Percentiles rank a stretch among this genome's conserved stretches.
phyloP scores from a whole-genome alignment of 1,140 invertebrate genomes.

The Caerostris extrusa region DNA sequence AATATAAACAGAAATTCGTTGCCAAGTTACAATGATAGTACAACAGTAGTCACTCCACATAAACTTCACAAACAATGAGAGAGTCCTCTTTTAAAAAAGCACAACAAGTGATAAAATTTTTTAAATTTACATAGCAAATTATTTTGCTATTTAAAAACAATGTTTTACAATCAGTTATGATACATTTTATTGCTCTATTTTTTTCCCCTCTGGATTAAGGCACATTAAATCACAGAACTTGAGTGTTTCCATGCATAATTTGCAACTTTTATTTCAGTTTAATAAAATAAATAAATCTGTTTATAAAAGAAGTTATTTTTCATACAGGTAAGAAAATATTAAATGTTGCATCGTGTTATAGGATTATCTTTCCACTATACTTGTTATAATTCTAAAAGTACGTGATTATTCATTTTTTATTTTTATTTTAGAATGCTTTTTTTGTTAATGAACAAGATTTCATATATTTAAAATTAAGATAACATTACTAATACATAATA shows the following conservation, averaged over 20 bases:
- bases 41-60: slow-evolving; percentile 41
- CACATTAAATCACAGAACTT: slow-evolving; percentile 54
- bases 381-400: too few species aligned
- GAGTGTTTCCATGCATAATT: not conserved
- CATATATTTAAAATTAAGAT: too few species aligned
- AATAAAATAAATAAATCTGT: not conserved
- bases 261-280: slow-evolving; percentile 60
- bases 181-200: slow-evolving; percentile 36
- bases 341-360: not conserved
- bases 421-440: too few species aligned
- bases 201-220: slow-evolving; percentile 28
- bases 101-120: slow-evolving; percentile 52
- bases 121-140: slow-evolving; percentile 50
- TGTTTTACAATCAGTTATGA: not conserved
- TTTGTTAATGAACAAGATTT: too few species aligned
- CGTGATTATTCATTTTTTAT: too few species aligned
- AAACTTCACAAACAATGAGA: slow-evolving; percentile 65
- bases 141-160: slow-evolving; percentile 28
- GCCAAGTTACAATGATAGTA: slow-evolving; percentile 6
- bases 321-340: not conserved
- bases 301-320: not conserved
- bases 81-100: slow-evolving; percentile 6
- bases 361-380: too few species aligned
- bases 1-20: slow-evolving; percentile 34
- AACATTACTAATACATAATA: not conserved